Percentiles rank a stretch among this genome's conserved stretches.
Conservation (phyloP, 2,797 vertebrate genomes). For the Alectoris magna region DNA sequence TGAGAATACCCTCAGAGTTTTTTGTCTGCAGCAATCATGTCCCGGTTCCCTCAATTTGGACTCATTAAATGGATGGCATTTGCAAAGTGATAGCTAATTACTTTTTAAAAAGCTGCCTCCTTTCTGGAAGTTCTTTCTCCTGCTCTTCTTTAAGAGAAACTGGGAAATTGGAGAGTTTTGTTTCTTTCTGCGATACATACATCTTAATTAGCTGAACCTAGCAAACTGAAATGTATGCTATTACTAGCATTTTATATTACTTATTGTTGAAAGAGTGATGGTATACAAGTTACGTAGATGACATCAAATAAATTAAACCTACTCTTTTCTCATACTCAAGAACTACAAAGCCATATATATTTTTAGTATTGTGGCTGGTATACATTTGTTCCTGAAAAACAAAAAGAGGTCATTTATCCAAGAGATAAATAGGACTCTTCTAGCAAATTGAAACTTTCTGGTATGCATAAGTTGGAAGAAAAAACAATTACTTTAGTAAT, state of each 20-base stretch:
- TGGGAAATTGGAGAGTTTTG: rapidly evolving
- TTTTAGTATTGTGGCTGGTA: background rate
- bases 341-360: background rate
- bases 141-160: background rate
- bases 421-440: background rate
- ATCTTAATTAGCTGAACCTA: background rate
- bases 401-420: background rate
- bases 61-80: background rate
- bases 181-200: background rate
- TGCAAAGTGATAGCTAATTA: background rate
- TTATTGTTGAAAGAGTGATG: background rate
- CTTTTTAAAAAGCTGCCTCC: background rate
- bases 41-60: background rate
- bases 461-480: background rate
- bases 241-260: background rate
- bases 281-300: background rate
- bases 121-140: background rate
- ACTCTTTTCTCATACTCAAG: background rate
- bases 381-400: rapidly evolving
- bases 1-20: background rate
- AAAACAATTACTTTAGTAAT: background rate
- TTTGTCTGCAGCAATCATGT: background rate
- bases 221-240: background rate
- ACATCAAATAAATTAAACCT: background rate
- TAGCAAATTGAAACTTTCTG: background rate